Base-by-base conservation (phyloP, 2,888 invertebrate species). In the Lepidochitona cinerea region DNA sequence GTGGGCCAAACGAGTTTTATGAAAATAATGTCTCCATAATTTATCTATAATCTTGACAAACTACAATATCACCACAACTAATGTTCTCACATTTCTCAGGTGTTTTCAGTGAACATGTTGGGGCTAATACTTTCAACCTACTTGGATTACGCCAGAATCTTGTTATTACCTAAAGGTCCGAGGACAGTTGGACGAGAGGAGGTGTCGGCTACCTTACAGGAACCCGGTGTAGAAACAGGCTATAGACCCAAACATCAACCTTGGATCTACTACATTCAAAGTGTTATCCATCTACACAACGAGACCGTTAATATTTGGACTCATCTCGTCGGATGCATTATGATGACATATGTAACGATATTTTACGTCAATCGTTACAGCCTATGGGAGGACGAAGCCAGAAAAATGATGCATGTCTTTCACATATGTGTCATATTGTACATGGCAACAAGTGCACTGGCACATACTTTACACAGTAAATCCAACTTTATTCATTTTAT, bases 221-320 rank as follows among this genome's bases (percentile, higher is more conserved):
- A 85, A 70, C 85, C 84, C 0, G 83, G 80, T 65, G 80, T 87
- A 33, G 37, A 75, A 26, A 72, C 75, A 2, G 85, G 84, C 23
- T 87, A 85, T 76, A 76, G 87, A 0, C 78, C 66, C 14, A 52
- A 75, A 23, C 52, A 79, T 36, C 73, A 76, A 66, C 69, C 81
- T 0, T 83, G 82, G 80, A 29, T 35, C 9, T 85, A 85, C 73
- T 87, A 87, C 69, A 14, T 84, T 1, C 14, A 59, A 37, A 86
- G 87, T 69, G 53, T 81, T 18, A 78, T 83, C 64, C 81, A 84
- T 73, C 69, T 87, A 2, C 83, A 87, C 78, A 87, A 86, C 73
- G 87, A 87, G 70, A 79, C 84, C 0, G 66, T 82, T 14, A 87
- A 87, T 71, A 81, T 87, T 7, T 87, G 87, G 85, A 82, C 82